Conservation (phyloP, 2,888 invertebrate species). For the Boloria euphrosyne region DNA sequence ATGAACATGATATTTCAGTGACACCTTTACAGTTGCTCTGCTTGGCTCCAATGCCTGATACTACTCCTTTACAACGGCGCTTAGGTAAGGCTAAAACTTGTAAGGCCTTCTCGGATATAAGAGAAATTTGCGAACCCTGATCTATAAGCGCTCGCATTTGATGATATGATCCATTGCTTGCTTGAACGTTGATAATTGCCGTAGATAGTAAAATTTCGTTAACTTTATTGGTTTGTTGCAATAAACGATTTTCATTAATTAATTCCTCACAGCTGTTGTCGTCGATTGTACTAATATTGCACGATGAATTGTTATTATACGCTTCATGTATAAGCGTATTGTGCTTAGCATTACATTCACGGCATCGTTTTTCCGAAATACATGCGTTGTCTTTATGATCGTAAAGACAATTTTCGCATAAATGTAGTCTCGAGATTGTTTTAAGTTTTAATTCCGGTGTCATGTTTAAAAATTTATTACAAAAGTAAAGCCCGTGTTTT, state of each 20-base stretch:
- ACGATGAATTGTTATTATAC: background rate
- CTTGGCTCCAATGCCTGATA: no score
- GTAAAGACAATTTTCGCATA: background rate
- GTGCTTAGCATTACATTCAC: conserved; percentile 5
- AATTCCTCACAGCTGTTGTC: background rate
- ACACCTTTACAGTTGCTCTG: no score
- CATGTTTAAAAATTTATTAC: background rate
- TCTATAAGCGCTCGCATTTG: background rate
- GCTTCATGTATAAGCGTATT: conserved; percentile 15
- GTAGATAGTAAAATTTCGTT: background rate
- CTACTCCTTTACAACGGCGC: no score
- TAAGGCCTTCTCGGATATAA: background rate
- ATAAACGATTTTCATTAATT: background rate
- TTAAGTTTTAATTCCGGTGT: background rate
- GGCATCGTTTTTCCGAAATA: conserved; percentile 10
- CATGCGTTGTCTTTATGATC: background rate
- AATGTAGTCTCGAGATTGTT: background rate
- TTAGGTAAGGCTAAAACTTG: no score
- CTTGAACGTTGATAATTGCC: background rate
- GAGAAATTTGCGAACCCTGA: background rate
- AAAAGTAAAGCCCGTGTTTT: background rate
- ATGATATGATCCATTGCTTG: background rate
- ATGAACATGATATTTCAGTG: no score
- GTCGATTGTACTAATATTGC: background rate
- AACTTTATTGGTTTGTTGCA: background rate